phyloP scores from a whole-genome alignment of 2,888 invertebrate species.

The Cryptus armator region DNA sequence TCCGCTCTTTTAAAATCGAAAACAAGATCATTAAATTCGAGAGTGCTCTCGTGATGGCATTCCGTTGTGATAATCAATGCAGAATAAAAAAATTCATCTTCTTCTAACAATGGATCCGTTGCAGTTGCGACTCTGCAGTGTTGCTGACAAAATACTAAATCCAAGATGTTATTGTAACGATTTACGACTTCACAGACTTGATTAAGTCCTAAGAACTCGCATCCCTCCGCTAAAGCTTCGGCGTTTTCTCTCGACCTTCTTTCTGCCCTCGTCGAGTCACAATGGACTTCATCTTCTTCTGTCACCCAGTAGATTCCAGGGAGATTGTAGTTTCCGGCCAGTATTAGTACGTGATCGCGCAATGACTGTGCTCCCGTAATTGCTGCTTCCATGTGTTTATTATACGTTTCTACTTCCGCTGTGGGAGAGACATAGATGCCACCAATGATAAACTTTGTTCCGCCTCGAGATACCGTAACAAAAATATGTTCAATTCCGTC shows the following conservation, averaged over 20 bases:
- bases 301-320: not conserved
- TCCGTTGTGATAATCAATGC: not conserved
- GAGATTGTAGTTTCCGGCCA: not conserved
- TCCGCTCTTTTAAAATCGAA: not conserved
- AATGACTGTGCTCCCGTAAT: too few relatives aligned
- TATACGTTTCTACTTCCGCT: not conserved
- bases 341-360: not conserved
- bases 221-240: not conserved
- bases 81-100: not conserved
- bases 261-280: not conserved
- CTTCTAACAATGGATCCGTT: not conserved
- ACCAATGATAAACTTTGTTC: not conserved
- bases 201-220: not conserved
- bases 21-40: not conserved
- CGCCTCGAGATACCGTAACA: not conserved
- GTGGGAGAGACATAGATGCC: not conserved
- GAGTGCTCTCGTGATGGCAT: not conserved
- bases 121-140: not conserved
- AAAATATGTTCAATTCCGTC: not conserved
- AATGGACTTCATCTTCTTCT: not conserved
- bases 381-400: not conserved
- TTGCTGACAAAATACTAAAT: not conserved
- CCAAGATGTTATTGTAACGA: not conserved
- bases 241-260: not conserved
- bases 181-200: not conserved